Percentiles rank a stretch among this genome's conserved stretches.
phyloP scores from a whole-genome alignment of 35 echinoderm and acorn worm species.

The Heliocidaris tuberculata region DNA sequence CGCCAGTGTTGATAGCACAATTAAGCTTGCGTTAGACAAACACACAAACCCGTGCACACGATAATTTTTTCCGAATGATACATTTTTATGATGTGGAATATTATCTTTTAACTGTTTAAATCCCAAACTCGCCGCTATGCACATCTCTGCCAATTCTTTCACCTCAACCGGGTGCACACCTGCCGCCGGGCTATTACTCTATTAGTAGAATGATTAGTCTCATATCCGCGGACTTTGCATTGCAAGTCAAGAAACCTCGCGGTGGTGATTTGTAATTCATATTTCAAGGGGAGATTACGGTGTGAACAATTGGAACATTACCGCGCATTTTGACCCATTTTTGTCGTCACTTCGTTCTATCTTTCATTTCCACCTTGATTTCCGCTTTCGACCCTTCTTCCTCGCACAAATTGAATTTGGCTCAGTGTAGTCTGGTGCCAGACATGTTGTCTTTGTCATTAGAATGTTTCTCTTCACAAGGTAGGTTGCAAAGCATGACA shows the following conservation, averaged over 20 bases:
- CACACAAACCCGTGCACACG: background rate
- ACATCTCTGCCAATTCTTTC: background rate
- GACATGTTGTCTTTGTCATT: conserved; percentile 10
- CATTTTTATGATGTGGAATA: background rate
- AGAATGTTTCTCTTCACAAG: background rate
- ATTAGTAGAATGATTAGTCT: background rate
- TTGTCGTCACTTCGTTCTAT: background rate
- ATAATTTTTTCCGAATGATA: background rate
- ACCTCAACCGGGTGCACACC: conserved; percentile 5
- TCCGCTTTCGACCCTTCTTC: background rate
- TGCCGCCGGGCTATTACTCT: background rate
- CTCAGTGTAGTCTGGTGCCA: background rate
- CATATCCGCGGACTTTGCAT: conserved; percentile 11
- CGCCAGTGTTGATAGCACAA: conserved; percentile 33
- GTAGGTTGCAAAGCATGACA: background rate
- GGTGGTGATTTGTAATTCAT: conserved; percentile 29
- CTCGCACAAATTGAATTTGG: background rate
- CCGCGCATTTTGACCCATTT: conserved; percentile 11
- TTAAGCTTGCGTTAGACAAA: background rate
- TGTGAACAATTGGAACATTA: conserved; percentile 41
- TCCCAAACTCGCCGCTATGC: background rate
- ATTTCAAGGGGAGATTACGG: conserved; percentile 26
- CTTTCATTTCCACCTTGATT: background rate
- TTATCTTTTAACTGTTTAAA: background rate
- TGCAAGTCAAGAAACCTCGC: conserved; percentile 11